Percentiles rank a stretch among this genome's conserved stretches.
These are phyloP conservation scores for Pelodytes ibericus DNA, from an alignment of 2,797 vertebrate genomes.

Conservation along the genomic window DNA sequence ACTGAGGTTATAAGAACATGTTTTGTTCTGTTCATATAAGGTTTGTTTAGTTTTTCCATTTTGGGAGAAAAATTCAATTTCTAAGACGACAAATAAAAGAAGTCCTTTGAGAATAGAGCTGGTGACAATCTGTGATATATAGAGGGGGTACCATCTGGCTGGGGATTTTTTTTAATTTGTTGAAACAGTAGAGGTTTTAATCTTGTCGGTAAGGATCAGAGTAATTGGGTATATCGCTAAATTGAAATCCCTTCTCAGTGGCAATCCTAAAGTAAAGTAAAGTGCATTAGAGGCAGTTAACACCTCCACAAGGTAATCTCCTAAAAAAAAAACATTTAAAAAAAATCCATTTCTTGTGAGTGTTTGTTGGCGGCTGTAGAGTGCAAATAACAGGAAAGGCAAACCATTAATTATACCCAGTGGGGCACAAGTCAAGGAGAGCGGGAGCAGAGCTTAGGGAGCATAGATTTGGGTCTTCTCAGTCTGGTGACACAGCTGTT, in stretches of 20 bases:
- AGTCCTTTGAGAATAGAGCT: too few relatives aligned
- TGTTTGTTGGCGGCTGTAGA: slow-evolving; percentile 8
- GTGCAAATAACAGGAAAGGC: slow-evolving; percentile 44
- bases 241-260: too few relatives aligned
- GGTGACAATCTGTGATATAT: neutral
- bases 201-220: neutral
- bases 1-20: too few relatives aligned
- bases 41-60: too few relatives aligned
- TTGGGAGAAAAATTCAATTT: too few relatives aligned
- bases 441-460: slow-evolving; percentile 22
- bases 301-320: too few relatives aligned
- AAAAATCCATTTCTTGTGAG: slow-evolving; percentile 14
- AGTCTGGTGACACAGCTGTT: slow-evolving; percentile 50
- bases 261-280: too few relatives aligned
- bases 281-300: too few relatives aligned
- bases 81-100: too few relatives aligned
- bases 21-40: too few relatives aligned
- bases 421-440: slow-evolving; percentile 34
- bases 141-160: neutral
- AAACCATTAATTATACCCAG: slow-evolving; percentile 54
- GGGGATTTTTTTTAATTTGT: neutral
- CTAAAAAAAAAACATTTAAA: too few relatives aligned
- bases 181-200: neutral
- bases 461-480: slow-evolving; percentile 17
- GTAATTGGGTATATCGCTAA: too few relatives aligned